phyloP scores from a whole-genome alignment of 2,113 vertebrate species.

The Eurypyga helias region DNA sequence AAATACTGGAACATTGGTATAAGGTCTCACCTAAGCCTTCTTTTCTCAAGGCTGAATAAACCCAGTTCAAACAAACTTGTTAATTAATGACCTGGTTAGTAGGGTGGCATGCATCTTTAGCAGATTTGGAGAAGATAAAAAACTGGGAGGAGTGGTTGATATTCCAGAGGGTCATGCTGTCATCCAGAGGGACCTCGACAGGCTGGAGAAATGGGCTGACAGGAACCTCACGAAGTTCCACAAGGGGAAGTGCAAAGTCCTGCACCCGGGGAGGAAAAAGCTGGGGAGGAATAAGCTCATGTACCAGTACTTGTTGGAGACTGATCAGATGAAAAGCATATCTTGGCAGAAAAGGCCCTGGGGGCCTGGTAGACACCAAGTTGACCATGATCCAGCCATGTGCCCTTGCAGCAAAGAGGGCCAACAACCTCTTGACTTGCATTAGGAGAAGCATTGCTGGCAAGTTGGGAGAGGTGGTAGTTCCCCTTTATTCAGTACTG shows the following conservation, averaged over 20 bases:
- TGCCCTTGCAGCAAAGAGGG: not conserved
- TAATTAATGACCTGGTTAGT: not conserved
- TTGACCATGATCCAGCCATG: not conserved
- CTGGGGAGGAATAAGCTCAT: not conserved
- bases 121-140: not conserved
- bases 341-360: not conserved
- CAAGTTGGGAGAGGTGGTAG: not conserved
- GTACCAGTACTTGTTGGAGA: not conserved
- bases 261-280: not conserved
- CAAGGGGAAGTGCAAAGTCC: not conserved
- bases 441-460: not conserved
- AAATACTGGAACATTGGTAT: too few species aligned
- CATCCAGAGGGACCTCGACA: not conserved
- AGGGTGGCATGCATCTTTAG: fast-evolving
- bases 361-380: not conserved
- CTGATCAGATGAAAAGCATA: not conserved
- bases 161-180: not conserved
- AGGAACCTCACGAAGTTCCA: not conserved
- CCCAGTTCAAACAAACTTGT: too few species aligned
- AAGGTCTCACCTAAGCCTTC: too few species aligned
- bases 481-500: not conserved
- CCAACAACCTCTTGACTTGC: not conserved
- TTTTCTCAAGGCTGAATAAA: too few species aligned
- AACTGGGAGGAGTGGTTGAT: not conserved
- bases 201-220: not conserved